Base-by-base conservation (phyloP, 2,797 vertebrate species). In the Pseudomugil gertrudae region DNA sequence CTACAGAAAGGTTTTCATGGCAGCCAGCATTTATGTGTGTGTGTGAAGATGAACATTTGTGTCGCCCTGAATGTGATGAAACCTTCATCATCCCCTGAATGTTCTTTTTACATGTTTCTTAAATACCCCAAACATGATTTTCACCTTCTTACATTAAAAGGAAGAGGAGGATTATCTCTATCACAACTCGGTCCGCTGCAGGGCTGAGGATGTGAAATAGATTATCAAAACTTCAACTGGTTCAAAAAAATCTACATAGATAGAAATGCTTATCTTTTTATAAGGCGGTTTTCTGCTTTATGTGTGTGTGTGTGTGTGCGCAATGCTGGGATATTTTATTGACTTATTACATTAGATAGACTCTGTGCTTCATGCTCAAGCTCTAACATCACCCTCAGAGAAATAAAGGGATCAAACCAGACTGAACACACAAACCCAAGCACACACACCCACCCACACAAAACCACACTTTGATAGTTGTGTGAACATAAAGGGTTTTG, bases 261-360 rank as follows among this genome's bases (percentile, higher is more conserved):
- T 36, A 38, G 66, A 68, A 64, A 67, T 52, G 43, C 23, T 80
- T 60, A 51, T 78, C 43, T 53, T 66, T 63, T 57, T 76, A 19
- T 50, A 76, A 81, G 79, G 73, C 67, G 67, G 56, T 68, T 69
- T 58, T 74, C 56, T 61, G 54, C 30, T 63, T 32, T 63, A 56
- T 69, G 57, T 51, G 54, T 45, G 53, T 55, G 66, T 61, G 48
- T 64, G 57, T 65, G 53, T 29, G 48, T 56, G 75, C 73, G 80
- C 75, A 81, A 60, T 70, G 74, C 84, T 78, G 74, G 83, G 81
- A 69, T 83, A 74, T 82, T 59, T 85, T 85, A 89, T 87, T 87
- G 81, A 86, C 81, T 92, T 84, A 90, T 88, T 90, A 84, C 83
- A 89, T 89, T 89, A 91, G 84, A 86, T 84, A 76, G 76, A 79